Base-by-base conservation (phyloP, 2,888 invertebrate genomes). In the Carterocephalus palaemon region DNA sequence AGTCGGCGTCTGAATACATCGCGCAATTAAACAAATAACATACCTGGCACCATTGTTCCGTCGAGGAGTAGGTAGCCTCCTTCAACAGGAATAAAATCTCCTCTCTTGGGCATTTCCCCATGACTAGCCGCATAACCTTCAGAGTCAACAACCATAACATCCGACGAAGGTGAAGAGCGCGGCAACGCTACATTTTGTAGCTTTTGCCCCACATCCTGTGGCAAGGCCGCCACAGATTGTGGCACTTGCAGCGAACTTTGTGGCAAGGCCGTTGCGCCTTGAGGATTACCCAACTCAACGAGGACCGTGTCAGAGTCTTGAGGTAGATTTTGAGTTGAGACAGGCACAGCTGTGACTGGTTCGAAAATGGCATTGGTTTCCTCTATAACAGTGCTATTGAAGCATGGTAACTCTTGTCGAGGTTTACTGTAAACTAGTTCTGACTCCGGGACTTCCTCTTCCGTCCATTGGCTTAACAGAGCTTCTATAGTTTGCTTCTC, bases 401-500 rank as follows among this genome's bases (percentile, higher is more conserved):
- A 85, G 52, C 84, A 82, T 1, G 80, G 70, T 0, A 83, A 33
- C 20, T 80, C 79, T 53, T 6, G 61, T 50, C 46, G 63, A 5
- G 52, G 39, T 26, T 48, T 71, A 4, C 52, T 51, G 39, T 57
- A 56, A 1, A 45, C 46, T 1, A 76, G 53, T 51, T 84, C 85
- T 0, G 70, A 52, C 41, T 73, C 76, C 0, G 85, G 85, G 0
- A 79, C 58, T 3, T 85, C 87, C 17, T 88, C 88, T 42, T 88
- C 88, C 0, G 71, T 75, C 88, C 88, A 88, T 54, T 88, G 87
- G 55, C 81, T 83, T 36, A 88, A 75, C 0, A 88, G 62, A 0
- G 70, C 75, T 48, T 81, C 83, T 12, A 88, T 84, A 4, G 85
- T 83, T 56, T 75, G 72, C 23, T 83, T 73, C 22, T 85, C 86